phyloP scores from a whole-genome alignment of 2,888 invertebrate species.

The Quadriops clusia region DNA sequence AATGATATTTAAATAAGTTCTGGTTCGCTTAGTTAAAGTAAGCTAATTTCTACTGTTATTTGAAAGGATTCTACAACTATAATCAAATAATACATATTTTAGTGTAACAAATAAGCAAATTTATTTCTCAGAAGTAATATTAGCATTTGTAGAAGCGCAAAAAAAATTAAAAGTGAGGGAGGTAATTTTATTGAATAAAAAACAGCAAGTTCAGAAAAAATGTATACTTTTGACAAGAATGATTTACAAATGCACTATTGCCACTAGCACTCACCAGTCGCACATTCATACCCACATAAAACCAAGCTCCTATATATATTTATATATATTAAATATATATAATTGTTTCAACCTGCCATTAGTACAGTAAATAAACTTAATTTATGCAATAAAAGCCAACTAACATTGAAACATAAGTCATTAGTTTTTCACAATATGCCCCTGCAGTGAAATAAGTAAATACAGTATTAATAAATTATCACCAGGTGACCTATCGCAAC shows the following conservation, averaged over 20 bases:
- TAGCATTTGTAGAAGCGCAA: too few relatives aligned
- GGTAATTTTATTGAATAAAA: slow-evolving; percentile 4
- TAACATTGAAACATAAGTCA: slow-evolving; percentile 21
- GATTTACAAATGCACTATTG: slow-evolving; percentile 45
- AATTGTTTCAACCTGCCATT: slow-evolving; percentile 37
- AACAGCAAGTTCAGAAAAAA: slow-evolving; percentile 33
- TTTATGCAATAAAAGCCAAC: slow-evolving; percentile 31
- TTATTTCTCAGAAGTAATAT: too few relatives aligned
- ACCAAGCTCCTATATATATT: slow-evolving; percentile 37
- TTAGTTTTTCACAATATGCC: slow-evolving; percentile 23
- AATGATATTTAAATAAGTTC: too few relatives aligned
- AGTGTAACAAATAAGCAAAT: too few relatives aligned
- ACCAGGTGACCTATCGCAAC: slow-evolving; percentile 15
- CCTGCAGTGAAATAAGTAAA: too few relatives aligned
- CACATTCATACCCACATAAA: slow-evolving; percentile 33
- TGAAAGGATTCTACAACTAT: too few relatives aligned
- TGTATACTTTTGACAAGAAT: slow-evolving; percentile 44
- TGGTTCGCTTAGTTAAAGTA: too few relatives aligned
- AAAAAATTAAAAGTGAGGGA: too few relatives aligned
- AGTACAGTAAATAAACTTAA: slow-evolving; percentile 34
- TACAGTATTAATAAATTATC: too few relatives aligned
- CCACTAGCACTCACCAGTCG: slow-evolving; percentile 30
- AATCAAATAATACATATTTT: too few relatives aligned
- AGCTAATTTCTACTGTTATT: too few relatives aligned
- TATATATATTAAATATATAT: not conserved